Evolutionary conservation across 2,797 vertebrate species (phyloP).

Genomic region (Syngnathus acus): DNA sequence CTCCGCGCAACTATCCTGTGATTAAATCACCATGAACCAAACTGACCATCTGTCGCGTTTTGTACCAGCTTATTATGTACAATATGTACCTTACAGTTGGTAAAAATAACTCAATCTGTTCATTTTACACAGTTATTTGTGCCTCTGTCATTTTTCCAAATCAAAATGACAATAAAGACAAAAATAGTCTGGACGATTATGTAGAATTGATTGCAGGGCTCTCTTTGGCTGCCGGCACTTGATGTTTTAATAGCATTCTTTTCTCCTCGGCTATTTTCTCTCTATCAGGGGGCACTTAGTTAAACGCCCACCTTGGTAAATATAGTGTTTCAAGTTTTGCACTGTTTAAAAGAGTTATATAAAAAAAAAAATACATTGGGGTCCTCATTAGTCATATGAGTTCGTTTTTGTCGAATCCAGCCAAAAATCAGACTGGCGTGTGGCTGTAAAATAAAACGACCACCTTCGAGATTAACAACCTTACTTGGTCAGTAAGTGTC

Average conservation of each 20-base stretch:
- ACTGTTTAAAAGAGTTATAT: neutral
- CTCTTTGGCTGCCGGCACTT: neutral
- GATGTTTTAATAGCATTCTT: conserved; percentile 1
- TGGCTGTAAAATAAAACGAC: neutral
- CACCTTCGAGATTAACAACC: neutral
- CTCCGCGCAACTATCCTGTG: neutral
- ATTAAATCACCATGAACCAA: neutral
- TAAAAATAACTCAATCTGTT: neutral
- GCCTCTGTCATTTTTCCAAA: neutral
- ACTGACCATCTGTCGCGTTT: neutral
- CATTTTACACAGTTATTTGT: neutral
- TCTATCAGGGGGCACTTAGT: neutral
- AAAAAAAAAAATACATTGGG: neutral
- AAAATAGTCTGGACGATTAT: neutral
- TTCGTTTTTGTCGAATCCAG: neutral
- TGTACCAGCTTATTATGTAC: neutral
- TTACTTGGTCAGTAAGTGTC: neutral
- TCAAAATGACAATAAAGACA: neutral
- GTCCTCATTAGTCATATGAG: neutral
- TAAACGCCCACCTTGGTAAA: neutral
- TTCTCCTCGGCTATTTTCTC: neutral
- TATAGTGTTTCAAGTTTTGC: neutral
- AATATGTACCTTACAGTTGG: neutral
- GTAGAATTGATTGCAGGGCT: neutral
- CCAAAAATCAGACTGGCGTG: neutral